Evolutionary conservation across 2,888 invertebrate species (phyloP).

Genomic region (Polymixis flavicincta): DNA sequence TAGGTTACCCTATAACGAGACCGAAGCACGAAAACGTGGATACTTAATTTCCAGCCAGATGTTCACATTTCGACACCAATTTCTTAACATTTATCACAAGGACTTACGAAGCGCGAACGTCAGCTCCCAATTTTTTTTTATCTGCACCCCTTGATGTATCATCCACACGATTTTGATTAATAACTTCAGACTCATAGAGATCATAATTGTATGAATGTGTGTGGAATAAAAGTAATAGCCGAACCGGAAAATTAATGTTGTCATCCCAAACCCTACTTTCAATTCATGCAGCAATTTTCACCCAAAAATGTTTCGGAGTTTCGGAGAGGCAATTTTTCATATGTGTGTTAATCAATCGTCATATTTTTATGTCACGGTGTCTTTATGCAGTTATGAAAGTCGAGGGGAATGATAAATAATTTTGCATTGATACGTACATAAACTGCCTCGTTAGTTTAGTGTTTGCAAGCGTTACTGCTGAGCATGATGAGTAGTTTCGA

Average conservation of each 20-base stretch:
- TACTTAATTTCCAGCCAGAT: slow-evolving; percentile 66
- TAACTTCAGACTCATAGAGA: slow-evolving; percentile 52
- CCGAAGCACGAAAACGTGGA: slow-evolving; percentile 31
- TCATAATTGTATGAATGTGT: slow-evolving; percentile 20
- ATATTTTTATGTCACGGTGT: slow-evolving; percentile 42
- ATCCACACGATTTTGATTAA: slow-evolving; percentile 52
- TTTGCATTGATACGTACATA: neutral
- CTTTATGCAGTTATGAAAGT: slow-evolving; percentile 23
- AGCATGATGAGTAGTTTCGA: no score
- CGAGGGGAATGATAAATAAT: neutral
- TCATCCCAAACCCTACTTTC: slow-evolving; percentile 74
- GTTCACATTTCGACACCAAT: slow-evolving; percentile 75
- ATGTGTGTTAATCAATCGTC: slow-evolving; percentile 62
- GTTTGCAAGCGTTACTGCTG: no score
- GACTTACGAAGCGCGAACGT: slow-evolving; percentile 72
- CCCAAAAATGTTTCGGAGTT: slow-evolving; percentile 66
- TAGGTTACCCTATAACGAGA: slow-evolving; percentile 45
- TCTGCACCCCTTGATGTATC: slow-evolving; percentile 39
- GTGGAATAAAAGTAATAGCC: slow-evolving; percentile 55
- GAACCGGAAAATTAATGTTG: slow-evolving; percentile 78
- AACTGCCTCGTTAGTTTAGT: no score
- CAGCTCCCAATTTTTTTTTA: slow-evolving; percentile 57
- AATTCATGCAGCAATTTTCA: slow-evolving; percentile 72
- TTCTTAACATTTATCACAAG: slow-evolving; percentile 75
- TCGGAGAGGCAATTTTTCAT: slow-evolving; percentile 58